Base-by-base conservation (phyloP, 2,888 invertebrate genomes). In the Trilocha varians region DNA sequence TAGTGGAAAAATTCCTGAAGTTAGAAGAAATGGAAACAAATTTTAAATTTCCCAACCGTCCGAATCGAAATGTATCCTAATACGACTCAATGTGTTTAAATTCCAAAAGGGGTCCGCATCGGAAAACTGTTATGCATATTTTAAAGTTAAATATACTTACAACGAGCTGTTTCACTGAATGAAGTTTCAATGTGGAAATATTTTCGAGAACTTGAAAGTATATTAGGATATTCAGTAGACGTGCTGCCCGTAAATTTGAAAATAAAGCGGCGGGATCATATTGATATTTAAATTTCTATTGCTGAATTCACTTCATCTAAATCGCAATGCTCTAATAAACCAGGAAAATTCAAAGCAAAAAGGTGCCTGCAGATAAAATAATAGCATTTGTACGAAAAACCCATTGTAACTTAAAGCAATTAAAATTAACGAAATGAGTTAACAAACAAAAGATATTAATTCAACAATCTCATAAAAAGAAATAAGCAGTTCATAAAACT, bases 41-140 rank as follows among this genome's bases (percentile, higher is more conserved):
- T 64, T 63, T 56, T 52, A 50, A 73, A 78, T 65, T 75, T 67
- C 57, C 59, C 56, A 59, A 75, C 71, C 69, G 75, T 69, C 64
- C 70, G 82, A 83, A 83, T 80, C 60, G 78, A 72, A 84, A 85
- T 80, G 83, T 79, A 76, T 79, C 80, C 75, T 85, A 84, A 84
- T 83, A 83, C 74, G 73, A 71, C 53, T 70, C 70, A 71, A 77
- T 80, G 76, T 79, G 75, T 84, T 84, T 82, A 82, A 84, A 83
- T 84, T 84, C 70, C 58, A 61, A 74, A 72, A 73, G 74, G 71
- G 75, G 79, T 72, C 75, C 82, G 78, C 80, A 75, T 80, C 63
- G 80, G 83, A 80, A 83, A 84, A 83, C 83, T 83, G 83, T 84
- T 83, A 83, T 80, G 83, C 84, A 85, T 85, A 85, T 84, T 83